Conservation (phyloP, 1,140 invertebrate species). For the Himalopsyche phryganea region DNA sequence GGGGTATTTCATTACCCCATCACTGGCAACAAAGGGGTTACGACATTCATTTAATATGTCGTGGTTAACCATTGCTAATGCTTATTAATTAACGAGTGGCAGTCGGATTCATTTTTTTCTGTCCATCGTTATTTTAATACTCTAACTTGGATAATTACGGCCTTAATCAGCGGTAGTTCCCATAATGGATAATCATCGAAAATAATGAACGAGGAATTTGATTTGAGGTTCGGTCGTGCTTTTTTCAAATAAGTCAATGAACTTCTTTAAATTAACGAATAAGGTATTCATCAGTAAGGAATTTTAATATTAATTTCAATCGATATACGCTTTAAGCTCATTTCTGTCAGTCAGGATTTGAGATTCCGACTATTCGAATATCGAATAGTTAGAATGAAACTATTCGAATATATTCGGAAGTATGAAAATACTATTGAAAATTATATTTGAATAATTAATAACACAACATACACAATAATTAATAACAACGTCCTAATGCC, state of each 20-base stretch:
- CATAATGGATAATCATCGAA: slow-evolving; percentile 22
- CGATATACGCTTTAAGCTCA: no score
- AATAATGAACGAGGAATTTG: slow-evolving; percentile 21
- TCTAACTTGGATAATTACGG: slow-evolving; percentile 21
- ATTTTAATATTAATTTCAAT: no score
- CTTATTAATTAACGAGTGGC: slow-evolving; percentile 29
- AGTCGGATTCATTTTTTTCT: slow-evolving; percentile 11
- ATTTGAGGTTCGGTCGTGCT: background rate
- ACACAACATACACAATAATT: no score
- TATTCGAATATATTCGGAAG: no score
- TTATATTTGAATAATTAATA: no score
- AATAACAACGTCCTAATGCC: no score
- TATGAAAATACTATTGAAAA: no score
- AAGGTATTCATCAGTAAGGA: no score
- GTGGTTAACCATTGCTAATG: slow-evolving; percentile 26
- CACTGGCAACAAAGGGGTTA: background rate
- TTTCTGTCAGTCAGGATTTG: no score
- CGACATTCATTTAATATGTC: slow-evolving; percentile 10
- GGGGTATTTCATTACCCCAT: background rate
- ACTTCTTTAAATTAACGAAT: no score
- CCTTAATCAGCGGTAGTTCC: slow-evolving; percentile 10
- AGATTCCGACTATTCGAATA: no score
- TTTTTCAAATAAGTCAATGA: slow-evolving; percentile 1
- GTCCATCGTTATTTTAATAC: slow-evolving; percentile 21
- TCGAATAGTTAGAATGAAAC: no score